Conservation (phyloP, 2,797 vertebrate species). For the Artibeus lituratus region DNA sequence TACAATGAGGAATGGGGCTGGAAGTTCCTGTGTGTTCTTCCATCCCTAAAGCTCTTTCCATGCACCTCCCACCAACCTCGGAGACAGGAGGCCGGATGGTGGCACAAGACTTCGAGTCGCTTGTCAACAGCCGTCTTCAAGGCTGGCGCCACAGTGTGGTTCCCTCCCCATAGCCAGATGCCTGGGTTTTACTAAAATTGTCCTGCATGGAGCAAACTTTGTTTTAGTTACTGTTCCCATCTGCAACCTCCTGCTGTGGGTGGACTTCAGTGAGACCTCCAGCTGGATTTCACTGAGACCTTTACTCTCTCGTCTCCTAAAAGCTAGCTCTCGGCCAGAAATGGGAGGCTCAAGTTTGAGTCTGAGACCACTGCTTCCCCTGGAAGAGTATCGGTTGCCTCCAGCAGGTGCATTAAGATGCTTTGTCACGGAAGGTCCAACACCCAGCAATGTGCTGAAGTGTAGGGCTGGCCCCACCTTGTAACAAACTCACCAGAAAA, state of each 20-base stretch:
- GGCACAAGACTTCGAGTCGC: background rate
- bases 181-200: background rate
- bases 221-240: background rate
- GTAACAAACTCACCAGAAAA: background rate
- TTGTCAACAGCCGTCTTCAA: background rate
- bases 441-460: background rate
- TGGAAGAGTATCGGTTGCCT: background rate
- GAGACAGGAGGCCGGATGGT: background rate
- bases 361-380: background rate
- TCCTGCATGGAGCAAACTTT: background rate
- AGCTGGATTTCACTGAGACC: background rate
- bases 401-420: background rate
- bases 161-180: background rate
- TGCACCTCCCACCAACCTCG: background rate
- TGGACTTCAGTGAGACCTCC: background rate
- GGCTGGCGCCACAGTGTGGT: background rate
- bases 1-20: background rate
- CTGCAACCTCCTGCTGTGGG: background rate
- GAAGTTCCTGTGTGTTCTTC: background rate
- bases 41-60: background rate
- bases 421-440: background rate
- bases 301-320: background rate
- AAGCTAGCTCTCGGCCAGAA: background rate
- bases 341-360: background rate
- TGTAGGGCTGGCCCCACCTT: background rate